phyloP scores from a whole-genome alignment of 2,888 invertebrate species.

The Folsomia candida region DNA sequence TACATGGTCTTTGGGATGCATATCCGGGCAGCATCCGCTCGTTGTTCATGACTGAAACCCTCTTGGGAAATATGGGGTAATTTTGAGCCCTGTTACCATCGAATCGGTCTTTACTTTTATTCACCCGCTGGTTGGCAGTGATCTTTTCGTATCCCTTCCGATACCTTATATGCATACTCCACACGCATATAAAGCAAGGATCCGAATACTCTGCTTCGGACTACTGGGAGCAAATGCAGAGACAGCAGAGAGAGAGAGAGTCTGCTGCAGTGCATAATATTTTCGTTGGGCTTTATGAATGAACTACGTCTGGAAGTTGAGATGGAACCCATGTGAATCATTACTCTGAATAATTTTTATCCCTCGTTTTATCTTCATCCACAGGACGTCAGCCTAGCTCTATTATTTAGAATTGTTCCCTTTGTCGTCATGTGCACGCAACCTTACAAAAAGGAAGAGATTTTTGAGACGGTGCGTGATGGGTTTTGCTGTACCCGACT shows the following conservation, averaged over 20 bases:
- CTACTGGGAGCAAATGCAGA: no score
- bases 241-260: neutral
- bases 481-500: no score
- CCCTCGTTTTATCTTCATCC: slow-evolving; percentile 28
- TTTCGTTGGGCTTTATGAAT: slow-evolving; percentile 3
- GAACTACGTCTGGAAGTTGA: neutral
- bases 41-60: slow-evolving; percentile 19
- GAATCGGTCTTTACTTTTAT: neutral
- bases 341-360: slow-evolving; percentile 51
- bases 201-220: no score
- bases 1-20: no score
- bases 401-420: no score
- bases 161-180: no score
- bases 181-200: no score
- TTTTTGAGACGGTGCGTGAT: no score
- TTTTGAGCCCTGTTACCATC: slow-evolving; percentile 40
- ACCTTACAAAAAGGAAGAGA: no score
- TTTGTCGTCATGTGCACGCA: no score
- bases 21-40: neutral
- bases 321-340: slow-evolving; percentile 49
- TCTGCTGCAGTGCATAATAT: neutral
- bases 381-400: no score
- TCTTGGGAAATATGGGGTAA: slow-evolving; percentile 50
- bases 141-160: slow-evolving; percentile 48
- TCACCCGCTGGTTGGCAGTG: neutral